These are phyloP conservation scores for Agriotes lineatus DNA, from an alignment of 2,888 invertebrate species.

Conservation along the genomic window DNA sequence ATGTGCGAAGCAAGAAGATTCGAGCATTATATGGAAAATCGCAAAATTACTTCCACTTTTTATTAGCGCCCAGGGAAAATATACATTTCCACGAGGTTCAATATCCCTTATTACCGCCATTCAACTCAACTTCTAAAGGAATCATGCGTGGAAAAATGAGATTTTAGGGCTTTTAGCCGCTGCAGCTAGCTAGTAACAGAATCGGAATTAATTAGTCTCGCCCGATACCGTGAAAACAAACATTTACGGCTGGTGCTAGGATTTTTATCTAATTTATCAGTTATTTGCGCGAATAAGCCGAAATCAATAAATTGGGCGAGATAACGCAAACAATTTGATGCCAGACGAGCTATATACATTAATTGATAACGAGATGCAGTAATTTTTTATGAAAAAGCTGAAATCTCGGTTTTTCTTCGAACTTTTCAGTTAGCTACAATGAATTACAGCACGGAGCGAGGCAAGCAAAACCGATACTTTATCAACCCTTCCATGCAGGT, in stretches of 20 bases:
- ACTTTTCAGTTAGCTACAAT: too few species aligned
- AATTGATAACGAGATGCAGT: too few species aligned
- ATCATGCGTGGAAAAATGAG: background rate
- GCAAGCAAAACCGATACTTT: constrained; percentile 5
- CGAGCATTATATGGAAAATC: background rate
- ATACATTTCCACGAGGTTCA: background rate
- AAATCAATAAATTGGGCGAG: background rate
- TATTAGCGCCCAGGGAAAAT: background rate
- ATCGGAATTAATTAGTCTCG: background rate
- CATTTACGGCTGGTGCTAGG: background rate
- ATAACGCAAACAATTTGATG: too few species aligned
- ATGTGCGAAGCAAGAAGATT: background rate
- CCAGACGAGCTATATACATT: too few species aligned
- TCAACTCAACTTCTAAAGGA: too few species aligned
- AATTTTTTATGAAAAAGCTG: too few species aligned
- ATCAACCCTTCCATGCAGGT: background rate
- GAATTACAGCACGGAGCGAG: background rate
- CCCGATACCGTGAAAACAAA: background rate
- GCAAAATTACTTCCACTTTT: constrained; percentile 1
- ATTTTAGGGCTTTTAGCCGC: too few species aligned
- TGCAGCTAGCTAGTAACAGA: too few species aligned
- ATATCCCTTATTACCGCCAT: background rate
- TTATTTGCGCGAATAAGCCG: too few species aligned
- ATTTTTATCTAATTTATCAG: background rate
- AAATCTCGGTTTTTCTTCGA: too few species aligned